These are phyloP conservation scores for Athrips mouffetella DNA, from an alignment of 2,888 invertebrate species.

Conservation along the genomic window DNA sequence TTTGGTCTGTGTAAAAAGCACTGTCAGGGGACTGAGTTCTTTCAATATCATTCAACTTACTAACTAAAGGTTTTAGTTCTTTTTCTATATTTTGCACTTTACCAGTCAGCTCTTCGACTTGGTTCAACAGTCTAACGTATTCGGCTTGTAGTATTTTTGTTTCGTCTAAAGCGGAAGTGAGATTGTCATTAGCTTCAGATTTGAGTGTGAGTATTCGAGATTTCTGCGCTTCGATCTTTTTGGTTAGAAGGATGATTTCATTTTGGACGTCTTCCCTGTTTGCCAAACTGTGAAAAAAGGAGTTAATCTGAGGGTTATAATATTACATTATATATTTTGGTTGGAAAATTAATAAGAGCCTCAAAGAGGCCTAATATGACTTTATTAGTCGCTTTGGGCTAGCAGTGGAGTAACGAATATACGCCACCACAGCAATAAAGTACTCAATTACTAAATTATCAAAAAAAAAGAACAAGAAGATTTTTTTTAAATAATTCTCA, in stretches of 20 bases:
- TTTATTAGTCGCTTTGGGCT: too few species aligned
- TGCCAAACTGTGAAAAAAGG: constrained; percentile 79
- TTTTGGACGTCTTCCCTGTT: constrained; percentile 91
- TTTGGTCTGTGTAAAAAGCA: constrained; percentile 77
- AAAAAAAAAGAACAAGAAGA: too few species aligned
- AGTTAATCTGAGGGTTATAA: too few species aligned
- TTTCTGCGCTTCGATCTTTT: constrained; percentile 83
- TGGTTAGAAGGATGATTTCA: constrained; percentile 81
- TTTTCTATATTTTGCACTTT: constrained; percentile 82
- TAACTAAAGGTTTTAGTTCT: constrained; percentile 76
- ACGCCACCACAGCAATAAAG: too few species aligned
- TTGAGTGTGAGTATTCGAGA: constrained; percentile 81
- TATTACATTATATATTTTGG: too few species aligned
- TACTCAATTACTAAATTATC: too few species aligned
- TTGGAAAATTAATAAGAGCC: too few species aligned
- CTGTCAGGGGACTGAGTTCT: constrained; percentile 69
- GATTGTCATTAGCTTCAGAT: constrained; percentile 81
- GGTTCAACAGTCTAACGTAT: constrained; percentile 61
- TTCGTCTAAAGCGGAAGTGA: constrained; percentile 83
- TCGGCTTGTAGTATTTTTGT: constrained; percentile 84
- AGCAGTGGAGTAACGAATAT: too few species aligned
- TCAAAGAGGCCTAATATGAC: too few species aligned
- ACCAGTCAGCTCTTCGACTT: constrained; percentile 83
- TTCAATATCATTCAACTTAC: constrained; percentile 63
- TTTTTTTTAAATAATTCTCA: too few species aligned